phyloP scores from a whole-genome alignment of 2,113 vertebrate genomes.

The Odocoileus hemionus region DNA sequence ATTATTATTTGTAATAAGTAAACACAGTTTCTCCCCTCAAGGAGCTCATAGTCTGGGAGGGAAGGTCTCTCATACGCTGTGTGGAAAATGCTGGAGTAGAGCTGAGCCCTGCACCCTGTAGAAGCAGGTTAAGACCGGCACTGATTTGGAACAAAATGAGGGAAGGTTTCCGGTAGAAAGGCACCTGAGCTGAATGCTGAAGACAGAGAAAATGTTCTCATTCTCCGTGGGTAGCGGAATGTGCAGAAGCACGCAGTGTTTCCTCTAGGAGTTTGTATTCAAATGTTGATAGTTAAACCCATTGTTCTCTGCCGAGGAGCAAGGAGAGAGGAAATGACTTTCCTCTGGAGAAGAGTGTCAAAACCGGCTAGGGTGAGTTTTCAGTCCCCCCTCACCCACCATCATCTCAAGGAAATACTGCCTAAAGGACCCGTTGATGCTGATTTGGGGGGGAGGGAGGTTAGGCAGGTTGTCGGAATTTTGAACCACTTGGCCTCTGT shows the following conservation, averaged over 20 bases:
- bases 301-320: neutral
- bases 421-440: neutral
- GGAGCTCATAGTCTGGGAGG: neutral
- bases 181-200: neutral
- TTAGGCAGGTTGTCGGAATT: neutral
- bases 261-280: neutral
- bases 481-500: neutral
- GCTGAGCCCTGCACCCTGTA: neutral
- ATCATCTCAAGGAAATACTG: neutral
- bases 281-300: neutral
- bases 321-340: neutral
- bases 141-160: neutral
- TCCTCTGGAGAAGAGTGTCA: neutral
- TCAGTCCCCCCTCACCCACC: neutral
- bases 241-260: neutral
- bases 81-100: neutral
- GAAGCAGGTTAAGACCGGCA: neutral
- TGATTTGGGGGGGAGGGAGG: rapidly evolving
- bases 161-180: neutral
- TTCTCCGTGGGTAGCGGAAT: neutral
- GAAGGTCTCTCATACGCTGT: neutral
- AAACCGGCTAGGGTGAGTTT: neutral
- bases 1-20: neutral
- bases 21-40: neutral
- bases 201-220: neutral